Conservation (phyloP, 2,888 invertebrate species). For the Microchrysa polita region DNA sequence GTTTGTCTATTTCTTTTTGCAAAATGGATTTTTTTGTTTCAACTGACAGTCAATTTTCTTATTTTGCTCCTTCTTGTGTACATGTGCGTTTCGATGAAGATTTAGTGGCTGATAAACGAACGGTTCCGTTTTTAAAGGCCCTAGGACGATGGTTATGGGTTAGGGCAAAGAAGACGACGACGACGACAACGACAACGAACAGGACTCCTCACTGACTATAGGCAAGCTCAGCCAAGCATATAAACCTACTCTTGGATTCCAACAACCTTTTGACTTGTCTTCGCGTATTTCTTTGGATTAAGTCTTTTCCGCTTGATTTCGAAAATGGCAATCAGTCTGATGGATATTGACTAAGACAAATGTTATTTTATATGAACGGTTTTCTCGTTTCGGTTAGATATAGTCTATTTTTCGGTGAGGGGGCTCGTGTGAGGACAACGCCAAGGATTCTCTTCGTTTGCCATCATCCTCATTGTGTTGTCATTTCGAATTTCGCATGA, state of each 20-base stretch:
- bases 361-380: conserved; percentile 44
- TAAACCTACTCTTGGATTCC: background rate
- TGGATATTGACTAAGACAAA: conserved; percentile 44
- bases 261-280: conserved; percentile 25
- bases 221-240: background rate
- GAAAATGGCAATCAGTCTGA: conserved; percentile 44
- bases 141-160: background rate
- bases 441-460: background rate
- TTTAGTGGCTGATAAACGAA: conserved; percentile 39
- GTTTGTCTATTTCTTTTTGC: background rate
- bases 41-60: conserved; percentile 37
- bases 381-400: conserved; percentile 37
- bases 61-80: conserved; percentile 34
- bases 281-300: conserved; percentile 37
- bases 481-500: conserved; percentile 12
- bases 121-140: conserved; percentile 11
- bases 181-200: background rate
- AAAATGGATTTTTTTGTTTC: conserved; percentile 36
- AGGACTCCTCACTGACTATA: too few species aligned
- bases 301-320: conserved; percentile 44
- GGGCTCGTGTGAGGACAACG: too few species aligned
- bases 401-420: too few species aligned
- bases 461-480: background rate
- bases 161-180: too few species aligned
- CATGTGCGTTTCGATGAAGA: conserved; percentile 28